phyloP scores from a whole-genome alignment of 2,113 vertebrate genomes.

The Prunella fulvescens region DNA sequence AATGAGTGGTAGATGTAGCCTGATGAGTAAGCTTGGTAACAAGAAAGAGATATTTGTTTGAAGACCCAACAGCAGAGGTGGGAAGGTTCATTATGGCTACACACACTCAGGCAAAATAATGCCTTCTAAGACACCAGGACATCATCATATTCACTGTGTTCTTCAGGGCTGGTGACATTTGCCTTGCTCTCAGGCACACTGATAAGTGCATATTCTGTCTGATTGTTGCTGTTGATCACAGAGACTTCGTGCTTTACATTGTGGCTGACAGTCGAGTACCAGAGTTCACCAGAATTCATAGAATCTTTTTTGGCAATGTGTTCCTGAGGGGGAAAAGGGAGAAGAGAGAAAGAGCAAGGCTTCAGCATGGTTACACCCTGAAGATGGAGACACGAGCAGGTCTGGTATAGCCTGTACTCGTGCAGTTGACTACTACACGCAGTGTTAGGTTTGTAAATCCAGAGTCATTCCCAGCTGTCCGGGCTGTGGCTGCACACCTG shows the following conservation, averaged over 20 bases:
- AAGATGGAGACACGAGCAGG: accelerated
- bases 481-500: neutral
- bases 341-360: neutral
- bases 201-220: constrained; percentile 47
- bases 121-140: neutral
- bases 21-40: neutral
- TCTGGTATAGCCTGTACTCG: neutral
- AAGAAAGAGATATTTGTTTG: neutral
- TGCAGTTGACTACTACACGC: accelerated
- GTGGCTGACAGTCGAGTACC: constrained; percentile 42
- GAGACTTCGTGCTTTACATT: neutral
- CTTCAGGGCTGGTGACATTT: neutral
- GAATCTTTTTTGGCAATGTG: neutral
- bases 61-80: neutral
- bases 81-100: neutral
- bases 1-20: neutral
- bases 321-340: neutral
- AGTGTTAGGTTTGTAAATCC: neutral
- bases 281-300: neutral
- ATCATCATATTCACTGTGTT: constrained; percentile 56
- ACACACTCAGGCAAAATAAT: neutral
- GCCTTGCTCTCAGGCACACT: neutral
- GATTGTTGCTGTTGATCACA: neutral
- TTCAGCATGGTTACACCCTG: neutral
- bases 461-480: accelerated